Evolutionary conservation across 2,113 vertebrate genomes (phyloP).

Genomic region (Alaudala cheleensis): DNA sequence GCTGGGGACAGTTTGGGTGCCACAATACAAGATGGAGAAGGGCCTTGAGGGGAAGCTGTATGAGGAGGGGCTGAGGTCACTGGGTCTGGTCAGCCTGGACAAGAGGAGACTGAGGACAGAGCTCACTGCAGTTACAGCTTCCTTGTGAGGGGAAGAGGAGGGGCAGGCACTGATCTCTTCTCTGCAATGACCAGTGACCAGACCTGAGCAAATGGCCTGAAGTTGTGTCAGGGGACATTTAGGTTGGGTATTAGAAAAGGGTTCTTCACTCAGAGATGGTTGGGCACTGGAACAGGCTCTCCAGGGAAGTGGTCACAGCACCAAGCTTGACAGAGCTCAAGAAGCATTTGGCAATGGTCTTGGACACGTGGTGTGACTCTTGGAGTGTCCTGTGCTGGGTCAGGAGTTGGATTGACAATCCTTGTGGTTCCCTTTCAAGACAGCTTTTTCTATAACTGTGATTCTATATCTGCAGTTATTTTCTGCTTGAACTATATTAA

Average conservation of each 20-base stretch:
- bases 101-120: background rate
- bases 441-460: background rate
- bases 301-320: background rate
- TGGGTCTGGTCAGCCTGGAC: background rate
- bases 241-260: background rate
- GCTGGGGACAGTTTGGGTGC: background rate
- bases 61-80: background rate
- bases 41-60: accelerated
- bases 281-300: background rate
- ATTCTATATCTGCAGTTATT: background rate
- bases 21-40: background rate
- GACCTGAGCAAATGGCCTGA: accelerated
- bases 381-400: background rate
- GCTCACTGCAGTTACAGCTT: background rate
- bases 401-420: background rate
- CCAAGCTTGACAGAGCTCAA: background rate
- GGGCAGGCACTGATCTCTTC: background rate
- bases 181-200: background rate
- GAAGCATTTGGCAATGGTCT: background rate
- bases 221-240: background rate
- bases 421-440: background rate
- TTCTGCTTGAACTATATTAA: background rate
- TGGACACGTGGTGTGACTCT: background rate
- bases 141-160: accelerated
- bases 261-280: accelerated